These are phyloP conservation scores for Colaptes auratus DNA, from an alignment of 2,113 vertebrate genomes.

Conservation along the genomic window DNA sequence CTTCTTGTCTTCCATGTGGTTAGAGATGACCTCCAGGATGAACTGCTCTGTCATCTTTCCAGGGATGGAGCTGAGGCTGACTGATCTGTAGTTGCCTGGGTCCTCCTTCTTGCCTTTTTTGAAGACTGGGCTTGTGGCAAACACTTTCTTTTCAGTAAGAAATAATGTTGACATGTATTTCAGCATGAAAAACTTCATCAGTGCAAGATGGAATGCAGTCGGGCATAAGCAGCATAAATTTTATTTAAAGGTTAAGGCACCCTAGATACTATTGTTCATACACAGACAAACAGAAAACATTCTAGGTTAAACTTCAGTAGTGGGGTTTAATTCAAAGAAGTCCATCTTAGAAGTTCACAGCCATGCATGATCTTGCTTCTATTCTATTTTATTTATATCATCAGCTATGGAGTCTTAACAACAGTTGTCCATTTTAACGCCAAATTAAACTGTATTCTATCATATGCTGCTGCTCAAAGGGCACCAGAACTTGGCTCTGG, in stretches of 20 bases:
- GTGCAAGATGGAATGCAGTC: neutral
- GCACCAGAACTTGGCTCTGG: neutral
- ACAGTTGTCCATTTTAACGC: neutral
- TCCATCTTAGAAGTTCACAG: neutral
- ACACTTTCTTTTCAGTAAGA: neutral
- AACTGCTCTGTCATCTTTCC: too few species aligned
- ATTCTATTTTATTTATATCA: neutral
- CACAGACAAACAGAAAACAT: neutral
- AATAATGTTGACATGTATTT: neutral
- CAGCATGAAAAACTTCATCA: neutral
- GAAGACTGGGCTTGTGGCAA: neutral
- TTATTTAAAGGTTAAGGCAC: neutral
- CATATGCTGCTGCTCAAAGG: neutral
- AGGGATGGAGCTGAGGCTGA: too few species aligned
- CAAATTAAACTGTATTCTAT: neutral
- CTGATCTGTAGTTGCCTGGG: too few species aligned
- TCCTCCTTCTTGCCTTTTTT: too few species aligned
- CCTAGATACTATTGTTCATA: neutral
- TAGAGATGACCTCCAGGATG: too few species aligned
- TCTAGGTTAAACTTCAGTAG: neutral
- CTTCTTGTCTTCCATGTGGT: too few species aligned
- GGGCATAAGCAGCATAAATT: neutral
- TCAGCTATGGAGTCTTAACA: neutral
- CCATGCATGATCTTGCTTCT: neutral
- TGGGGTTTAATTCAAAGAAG: neutral